Conservation (phyloP, 2,113 vertebrate genomes). For the Dromiciops gliroides region DNA sequence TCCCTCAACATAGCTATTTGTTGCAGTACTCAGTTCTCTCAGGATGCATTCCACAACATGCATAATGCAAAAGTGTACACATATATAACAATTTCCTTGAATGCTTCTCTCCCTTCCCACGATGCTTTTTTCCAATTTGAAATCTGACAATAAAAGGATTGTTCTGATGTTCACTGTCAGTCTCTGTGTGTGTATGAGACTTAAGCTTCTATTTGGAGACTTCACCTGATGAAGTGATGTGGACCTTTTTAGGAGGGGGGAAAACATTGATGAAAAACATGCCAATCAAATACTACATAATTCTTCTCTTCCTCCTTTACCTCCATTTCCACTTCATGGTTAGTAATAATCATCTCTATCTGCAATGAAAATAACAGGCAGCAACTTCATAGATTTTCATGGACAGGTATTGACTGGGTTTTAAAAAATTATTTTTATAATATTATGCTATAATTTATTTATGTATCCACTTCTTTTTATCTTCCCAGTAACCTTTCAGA, state of each 20-base stretch:
- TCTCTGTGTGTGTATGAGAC: neutral
- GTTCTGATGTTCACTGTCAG: fast-evolving
- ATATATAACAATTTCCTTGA: neutral
- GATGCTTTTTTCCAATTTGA: neutral
- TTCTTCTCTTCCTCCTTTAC: neutral
- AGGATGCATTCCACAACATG: fast-evolving
- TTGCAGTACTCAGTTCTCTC: neutral
- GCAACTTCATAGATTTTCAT: neutral
- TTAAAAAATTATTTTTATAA: neutral
- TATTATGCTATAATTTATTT: neutral
- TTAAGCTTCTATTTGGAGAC: neutral
- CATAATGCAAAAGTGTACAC: neutral
- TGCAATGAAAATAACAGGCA: neutral
- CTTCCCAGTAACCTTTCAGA: neutral
- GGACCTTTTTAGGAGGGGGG: neutral
- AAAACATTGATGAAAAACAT: constrained; percentile 5
- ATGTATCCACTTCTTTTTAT: neutral
- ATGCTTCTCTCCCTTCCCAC: neutral
- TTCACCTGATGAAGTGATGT: neutral
- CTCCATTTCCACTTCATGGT: neutral
- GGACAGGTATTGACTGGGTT: neutral
- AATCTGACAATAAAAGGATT: neutral
- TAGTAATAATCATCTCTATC: neutral
- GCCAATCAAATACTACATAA: constrained; percentile 2
- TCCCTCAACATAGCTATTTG: neutral